phyloP scores from a whole-genome alignment of 2,797 vertebrate species.

The Clarias pachynema region DNA sequence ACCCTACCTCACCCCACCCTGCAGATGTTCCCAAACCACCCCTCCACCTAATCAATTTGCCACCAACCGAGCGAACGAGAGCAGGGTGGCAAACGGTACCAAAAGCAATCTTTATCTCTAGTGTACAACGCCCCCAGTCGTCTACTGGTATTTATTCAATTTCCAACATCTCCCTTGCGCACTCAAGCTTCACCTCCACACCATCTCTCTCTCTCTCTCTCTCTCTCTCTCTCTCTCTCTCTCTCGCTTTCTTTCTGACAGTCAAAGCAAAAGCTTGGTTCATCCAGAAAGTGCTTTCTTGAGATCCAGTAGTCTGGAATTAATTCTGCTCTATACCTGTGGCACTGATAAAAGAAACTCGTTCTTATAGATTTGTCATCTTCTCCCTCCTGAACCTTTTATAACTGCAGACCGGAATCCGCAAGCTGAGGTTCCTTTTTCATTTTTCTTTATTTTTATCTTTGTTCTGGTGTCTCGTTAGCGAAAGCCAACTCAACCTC shows the following conservation, averaged over 20 bases:
- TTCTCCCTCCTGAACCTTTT: conserved; percentile 21
- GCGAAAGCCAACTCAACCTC: conserved; percentile 29
- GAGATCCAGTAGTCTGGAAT: conserved; percentile 13
- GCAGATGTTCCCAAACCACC: conserved; percentile 56
- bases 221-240: conserved; percentile 80
- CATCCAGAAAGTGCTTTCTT: conserved; percentile 19
- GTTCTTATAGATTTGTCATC: conserved; percentile 34
- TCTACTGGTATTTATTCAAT: conserved; percentile 60
- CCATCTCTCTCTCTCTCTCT: conserved; percentile 52
- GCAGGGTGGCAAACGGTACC: conserved; percentile 64
- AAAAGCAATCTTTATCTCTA: conserved; percentile 76
- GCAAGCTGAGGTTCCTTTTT: conserved; percentile 14
- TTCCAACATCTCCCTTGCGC: conserved; percentile 51
- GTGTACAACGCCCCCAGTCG: conserved; percentile 52
- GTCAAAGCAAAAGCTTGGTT: conserved; percentile 6
- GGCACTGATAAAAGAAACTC: conserved; percentile 20
- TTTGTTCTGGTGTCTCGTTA: conserved; percentile 50
- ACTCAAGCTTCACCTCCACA: neutral
- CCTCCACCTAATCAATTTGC: conserved; percentile 76
- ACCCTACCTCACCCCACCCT: conserved; percentile 62
- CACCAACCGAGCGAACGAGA: conserved; percentile 63
- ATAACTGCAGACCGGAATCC: conserved; percentile 2
- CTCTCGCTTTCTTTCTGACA: conserved; percentile 25
- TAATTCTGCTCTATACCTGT: conserved; percentile 15
- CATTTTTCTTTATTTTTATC: conserved; percentile 16